phyloP scores from a whole-genome alignment of 2,113 vertebrate species.

The Gnathonemus echidnorhynchus region DNA sequence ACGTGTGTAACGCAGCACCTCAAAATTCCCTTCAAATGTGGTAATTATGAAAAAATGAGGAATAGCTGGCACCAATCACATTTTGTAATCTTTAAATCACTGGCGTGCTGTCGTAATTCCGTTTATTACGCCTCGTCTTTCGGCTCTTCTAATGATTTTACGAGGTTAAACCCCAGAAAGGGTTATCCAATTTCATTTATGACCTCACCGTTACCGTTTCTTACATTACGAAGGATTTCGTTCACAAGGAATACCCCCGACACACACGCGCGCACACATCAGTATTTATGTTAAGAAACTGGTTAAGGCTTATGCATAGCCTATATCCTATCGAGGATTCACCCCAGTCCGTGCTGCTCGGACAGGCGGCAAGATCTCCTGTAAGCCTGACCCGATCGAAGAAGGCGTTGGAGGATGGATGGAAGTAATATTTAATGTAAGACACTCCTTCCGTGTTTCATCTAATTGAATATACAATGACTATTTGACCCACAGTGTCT shows the following conservation, averaged over 20 bases:
- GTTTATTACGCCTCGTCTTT: slow-evolving; percentile 30
- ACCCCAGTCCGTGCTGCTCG: neutral
- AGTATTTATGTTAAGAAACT: slow-evolving; percentile 27
- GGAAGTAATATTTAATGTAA: neutral
- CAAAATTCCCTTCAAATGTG: neutral
- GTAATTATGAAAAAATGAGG: neutral
- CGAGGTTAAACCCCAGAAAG: slow-evolving; percentile 26
- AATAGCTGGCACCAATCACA: neutral
- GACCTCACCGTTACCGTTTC: slow-evolving; percentile 58
- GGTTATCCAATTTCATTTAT: slow-evolving; percentile 49
- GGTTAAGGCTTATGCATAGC: slow-evolving; percentile 21
- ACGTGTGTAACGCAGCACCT: neutral
- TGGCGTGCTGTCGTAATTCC: neutral
- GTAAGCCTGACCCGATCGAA: neutral
- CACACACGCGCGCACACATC: neutral
- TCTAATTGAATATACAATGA: slow-evolving; percentile 9
- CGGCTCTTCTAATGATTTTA: slow-evolving; percentile 8
- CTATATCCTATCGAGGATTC: neutral
- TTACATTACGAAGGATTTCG: slow-evolving; percentile 47
- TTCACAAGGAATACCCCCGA: slow-evolving; percentile 49
- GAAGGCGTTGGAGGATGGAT: neutral
- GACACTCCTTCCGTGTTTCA: neutral
- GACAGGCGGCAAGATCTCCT: neutral
- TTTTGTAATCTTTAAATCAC: neutral
- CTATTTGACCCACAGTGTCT: neutral